Evolutionary conservation across 2,797 vertebrate genomes (phyloP).

Genomic region (Eptatretus atami): DNA sequence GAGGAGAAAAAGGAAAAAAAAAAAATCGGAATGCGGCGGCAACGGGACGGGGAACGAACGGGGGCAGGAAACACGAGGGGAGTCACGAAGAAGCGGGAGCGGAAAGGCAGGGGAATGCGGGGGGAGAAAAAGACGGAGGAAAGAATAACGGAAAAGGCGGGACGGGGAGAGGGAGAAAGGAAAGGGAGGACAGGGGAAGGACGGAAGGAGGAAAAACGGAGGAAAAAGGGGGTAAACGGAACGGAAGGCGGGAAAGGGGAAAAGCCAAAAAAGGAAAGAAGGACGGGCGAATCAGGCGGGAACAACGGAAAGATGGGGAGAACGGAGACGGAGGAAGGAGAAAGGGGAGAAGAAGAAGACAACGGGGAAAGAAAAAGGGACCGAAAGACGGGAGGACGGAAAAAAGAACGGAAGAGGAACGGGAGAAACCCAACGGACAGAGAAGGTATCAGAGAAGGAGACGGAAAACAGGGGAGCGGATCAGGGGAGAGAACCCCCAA

Average conservation of each 20-base stretch:
- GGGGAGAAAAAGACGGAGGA: not conserved
- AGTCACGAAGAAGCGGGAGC: no score
- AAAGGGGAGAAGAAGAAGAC: accelerated
- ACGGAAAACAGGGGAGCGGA: not conserved
- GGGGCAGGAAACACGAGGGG: not conserved
- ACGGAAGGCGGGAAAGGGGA: not conserved
- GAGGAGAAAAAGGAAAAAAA: not conserved
- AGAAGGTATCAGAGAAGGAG: not conserved
- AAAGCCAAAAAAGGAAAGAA: not conserved
- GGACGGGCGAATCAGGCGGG: not conserved
- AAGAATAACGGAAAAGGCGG: not conserved
- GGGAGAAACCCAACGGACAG: not conserved
- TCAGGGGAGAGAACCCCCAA: not conserved
- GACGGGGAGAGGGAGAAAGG: not conserved
- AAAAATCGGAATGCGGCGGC: not conserved
- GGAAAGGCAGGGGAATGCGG: not conserved
- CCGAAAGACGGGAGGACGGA: accelerated
- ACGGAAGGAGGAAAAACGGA: not conserved
- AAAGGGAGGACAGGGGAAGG: not conserved
- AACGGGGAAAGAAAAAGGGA: not conserved
- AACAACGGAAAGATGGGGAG: not conserved
- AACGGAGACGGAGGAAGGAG: not conserved
- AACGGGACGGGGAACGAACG: not conserved
- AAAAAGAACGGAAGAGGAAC: accelerated
- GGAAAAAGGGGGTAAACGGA: not conserved